Evolutionary conservation across 2,888 invertebrate species (phyloP), one percentile per base, ranked within the genome.

Genomic region (Lagria hirta): DNA sequence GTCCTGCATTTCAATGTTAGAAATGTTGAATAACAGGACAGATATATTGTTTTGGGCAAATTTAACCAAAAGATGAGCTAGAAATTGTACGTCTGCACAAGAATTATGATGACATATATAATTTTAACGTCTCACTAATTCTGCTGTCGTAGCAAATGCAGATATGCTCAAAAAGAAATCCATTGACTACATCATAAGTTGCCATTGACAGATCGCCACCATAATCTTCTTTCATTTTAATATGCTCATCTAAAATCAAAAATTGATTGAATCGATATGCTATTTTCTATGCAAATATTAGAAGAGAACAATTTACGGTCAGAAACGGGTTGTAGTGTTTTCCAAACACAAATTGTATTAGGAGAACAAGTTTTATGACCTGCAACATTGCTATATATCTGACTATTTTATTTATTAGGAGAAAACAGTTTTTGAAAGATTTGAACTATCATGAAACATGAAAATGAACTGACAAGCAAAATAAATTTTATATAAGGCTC

Each of bases 121-220:
- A 32, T 5, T 27, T 27, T 14, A 11, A n/a, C n/a, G n/a, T 10
- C 32, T 51, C 59, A 71, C 72, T 66, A 37, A 59, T 59, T 32
- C 52, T 54, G 20, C 55, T 65, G 43, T 71, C 69, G 44, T 62
- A 70, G 35, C 64, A 61, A 29, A 72, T 57, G 1, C 58, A 55
- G 17, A 72, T 46, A 38, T 64, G 53, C 36, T 58, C 51, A 16
- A 64, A 44, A 4, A 70, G 68, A 55, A 70, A 65, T 8, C 67
- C 66, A 29, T 53, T 47, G 6, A 66, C 49, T 29, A 71, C 66
- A 34, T 71, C 70, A 21, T 52, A 55, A 10, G 67, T 41, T n/a
- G 72, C 71, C 16, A 55, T 48, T 11, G 61, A 54, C 21, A 71
- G 56, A 51, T 71, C 64, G 5, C 69, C 71, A 8, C 68, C 68